Conservation (phyloP, 1,140 invertebrate species). For the Proctacanthus coquilletti region DNA sequence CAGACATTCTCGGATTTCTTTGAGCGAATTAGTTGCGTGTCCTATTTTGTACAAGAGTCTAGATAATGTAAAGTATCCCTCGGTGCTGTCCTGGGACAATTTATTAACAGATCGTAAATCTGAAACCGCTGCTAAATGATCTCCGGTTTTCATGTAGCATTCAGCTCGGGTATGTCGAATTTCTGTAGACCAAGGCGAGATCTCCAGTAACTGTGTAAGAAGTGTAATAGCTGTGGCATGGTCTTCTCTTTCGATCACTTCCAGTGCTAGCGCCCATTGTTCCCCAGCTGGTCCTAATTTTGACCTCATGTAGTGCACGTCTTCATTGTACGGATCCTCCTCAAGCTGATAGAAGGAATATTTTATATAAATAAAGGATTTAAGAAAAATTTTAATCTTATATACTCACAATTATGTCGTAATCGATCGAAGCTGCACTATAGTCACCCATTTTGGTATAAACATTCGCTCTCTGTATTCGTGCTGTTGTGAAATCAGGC, state of each 20-base stretch:
- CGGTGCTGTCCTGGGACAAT: slow-evolving; percentile 79
- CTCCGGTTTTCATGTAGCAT: slow-evolving; percentile 61
- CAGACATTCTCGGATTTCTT: slow-evolving; percentile 90
- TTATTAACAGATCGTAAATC: slow-evolving; percentile 85
- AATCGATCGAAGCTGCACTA: slow-evolving; percentile 67
- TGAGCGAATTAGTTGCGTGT: slow-evolving; percentile 78
- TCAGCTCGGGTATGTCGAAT: slow-evolving; percentile 76
- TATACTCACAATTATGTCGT: slow-evolving; percentile 64
- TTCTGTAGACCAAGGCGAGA: slow-evolving; percentile 75
- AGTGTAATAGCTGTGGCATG: slow-evolving; percentile 51
- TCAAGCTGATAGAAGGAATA: slow-evolving; percentile 7
- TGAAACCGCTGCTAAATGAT: slow-evolving; percentile 72
- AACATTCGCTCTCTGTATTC: slow-evolving; percentile 72
- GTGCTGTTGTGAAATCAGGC: slow-evolving; percentile 82
- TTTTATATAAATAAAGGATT: not conserved
- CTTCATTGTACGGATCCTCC: slow-evolving; percentile 57
- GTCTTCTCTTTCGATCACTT: slow-evolving; percentile 48
- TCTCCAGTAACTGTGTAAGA: slow-evolving; percentile 62
- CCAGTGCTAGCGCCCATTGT: slow-evolving; percentile 49
- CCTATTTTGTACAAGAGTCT: slow-evolving; percentile 78
- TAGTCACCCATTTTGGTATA: slow-evolving; percentile 81
- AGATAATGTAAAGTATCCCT: slow-evolving; percentile 71
- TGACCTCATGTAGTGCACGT: slow-evolving; percentile 53
- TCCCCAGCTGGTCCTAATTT: slow-evolving; percentile 49
- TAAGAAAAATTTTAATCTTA: not conserved